These are phyloP conservation scores for Clupea harengus DNA, from an alignment of 2,113 vertebrate genomes.

Conservation along the genomic window DNA sequence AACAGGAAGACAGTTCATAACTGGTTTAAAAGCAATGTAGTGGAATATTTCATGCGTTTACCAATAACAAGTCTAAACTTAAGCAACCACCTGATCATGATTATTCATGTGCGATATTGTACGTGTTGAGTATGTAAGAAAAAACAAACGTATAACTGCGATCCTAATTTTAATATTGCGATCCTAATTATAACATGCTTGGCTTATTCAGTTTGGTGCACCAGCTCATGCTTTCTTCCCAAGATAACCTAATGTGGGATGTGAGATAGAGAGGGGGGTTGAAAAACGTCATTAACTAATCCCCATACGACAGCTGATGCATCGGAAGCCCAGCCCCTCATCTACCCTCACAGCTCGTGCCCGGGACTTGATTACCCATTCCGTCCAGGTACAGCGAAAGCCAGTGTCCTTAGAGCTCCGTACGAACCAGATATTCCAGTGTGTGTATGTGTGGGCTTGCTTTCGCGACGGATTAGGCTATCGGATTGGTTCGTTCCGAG, in stretches of 20 bases:
- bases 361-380: slow-evolving; percentile 53
- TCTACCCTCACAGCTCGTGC: slow-evolving; percentile 25
- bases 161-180: too few species aligned
- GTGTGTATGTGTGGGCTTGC: slow-evolving; percentile 29
- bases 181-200: neutral
- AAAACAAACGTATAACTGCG: neutral
- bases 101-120: neutral
- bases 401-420: slow-evolving; percentile 34
- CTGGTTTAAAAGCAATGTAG: neutral
- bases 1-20: neutral
- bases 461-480: slow-evolving; percentile 31
- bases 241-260: neutral
- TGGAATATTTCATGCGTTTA: neutral
- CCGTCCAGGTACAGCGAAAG: slow-evolving; percentile 54
- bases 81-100: neutral
- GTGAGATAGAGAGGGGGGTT: neutral
- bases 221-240: neutral
- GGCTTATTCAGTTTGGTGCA: neutral
- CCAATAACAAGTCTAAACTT: neutral
- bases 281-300: slow-evolving; percentile 25
- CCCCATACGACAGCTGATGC: slow-evolving; percentile 39
- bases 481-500: slow-evolving; percentile 57
- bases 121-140: neutral
- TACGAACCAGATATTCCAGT: neutral
- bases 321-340: slow-evolving; percentile 35